Evolutionary conservation across 2,797 vertebrate species (phyloP).

Genomic region (Sebastes itinus): DNA sequence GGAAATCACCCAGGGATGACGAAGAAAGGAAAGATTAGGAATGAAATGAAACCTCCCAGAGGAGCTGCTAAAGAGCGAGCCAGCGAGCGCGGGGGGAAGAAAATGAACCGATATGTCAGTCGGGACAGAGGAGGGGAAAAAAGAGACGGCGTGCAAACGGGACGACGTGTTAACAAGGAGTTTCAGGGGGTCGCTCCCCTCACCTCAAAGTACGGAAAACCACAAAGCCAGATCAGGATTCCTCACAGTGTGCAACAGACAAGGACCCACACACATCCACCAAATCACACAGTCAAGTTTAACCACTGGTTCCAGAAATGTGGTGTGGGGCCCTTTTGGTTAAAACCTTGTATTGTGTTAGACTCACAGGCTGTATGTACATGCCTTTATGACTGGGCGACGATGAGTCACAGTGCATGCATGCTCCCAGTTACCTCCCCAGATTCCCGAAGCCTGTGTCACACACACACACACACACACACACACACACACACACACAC

Average conservation of each 20-base stretch:
- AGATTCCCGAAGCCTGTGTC: slow-evolving; percentile 50
- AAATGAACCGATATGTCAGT: slow-evolving; percentile 57
- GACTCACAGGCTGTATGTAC: slow-evolving; percentile 26
- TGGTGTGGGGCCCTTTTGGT: background rate
- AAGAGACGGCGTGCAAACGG: slow-evolving; percentile 52
- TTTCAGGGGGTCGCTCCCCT: slow-evolving; percentile 45
- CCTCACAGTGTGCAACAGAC: slow-evolving; percentile 31
- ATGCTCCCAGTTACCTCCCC: slow-evolving; percentile 49
- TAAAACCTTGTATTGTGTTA: slow-evolving; percentile 15
- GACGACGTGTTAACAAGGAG: slow-evolving; percentile 72
- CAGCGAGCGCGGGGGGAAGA: slow-evolving; percentile 15
- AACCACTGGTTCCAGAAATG: slow-evolving; percentile 30
- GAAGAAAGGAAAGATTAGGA: slow-evolving; percentile 32
- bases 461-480: background rate
- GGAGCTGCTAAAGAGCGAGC: slow-evolving; percentile 20
- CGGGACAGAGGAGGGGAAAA: background rate
- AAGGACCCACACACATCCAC: slow-evolving; percentile 8
- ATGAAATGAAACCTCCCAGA: slow-evolving; percentile 53
- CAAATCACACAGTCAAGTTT: slow-evolving; percentile 12
- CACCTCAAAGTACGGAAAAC: slow-evolving; percentile 42
- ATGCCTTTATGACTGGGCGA: slow-evolving; percentile 20
- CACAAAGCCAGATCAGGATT: slow-evolving; percentile 59
- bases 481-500: background rate
- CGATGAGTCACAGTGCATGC: slow-evolving; percentile 60
- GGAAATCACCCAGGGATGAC: slow-evolving; percentile 19